These are phyloP conservation scores for Amiota minor DNA, from an alignment of 2,888 invertebrate species.

Conservation along the genomic window DNA sequence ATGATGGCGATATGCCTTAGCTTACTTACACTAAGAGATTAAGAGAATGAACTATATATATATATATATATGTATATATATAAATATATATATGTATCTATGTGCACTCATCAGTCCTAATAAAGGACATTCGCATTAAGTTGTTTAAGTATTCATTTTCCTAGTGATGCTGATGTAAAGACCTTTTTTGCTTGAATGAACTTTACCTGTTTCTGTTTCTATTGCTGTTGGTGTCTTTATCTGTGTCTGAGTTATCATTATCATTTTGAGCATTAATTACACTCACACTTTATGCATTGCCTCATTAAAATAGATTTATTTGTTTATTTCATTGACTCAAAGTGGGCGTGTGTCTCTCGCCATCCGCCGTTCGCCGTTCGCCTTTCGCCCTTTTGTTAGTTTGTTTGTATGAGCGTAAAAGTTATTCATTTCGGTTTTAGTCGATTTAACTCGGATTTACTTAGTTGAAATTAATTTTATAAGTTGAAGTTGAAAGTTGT, in stretches of 20 bases:
- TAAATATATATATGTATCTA: neutral
- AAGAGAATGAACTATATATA: neutral
- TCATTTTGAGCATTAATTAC: constrained; percentile 29
- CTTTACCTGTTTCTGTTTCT: neutral
- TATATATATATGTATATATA: neutral
- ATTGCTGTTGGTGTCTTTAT: neutral
- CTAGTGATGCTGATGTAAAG: neutral
- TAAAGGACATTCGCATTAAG: constrained; percentile 19
- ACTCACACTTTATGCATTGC: constrained; percentile 17
- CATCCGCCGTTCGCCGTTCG: too few species aligned
- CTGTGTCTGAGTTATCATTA: neutral
- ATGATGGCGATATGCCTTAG: constrained; percentile 30
- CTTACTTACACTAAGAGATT: constrained; percentile 11
- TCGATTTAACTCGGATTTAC: too few species aligned
- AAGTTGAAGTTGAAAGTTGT: too few species aligned
- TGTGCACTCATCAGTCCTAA: neutral
- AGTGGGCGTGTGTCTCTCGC: too few species aligned
- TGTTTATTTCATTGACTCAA: neutral
- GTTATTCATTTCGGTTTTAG: too few species aligned
- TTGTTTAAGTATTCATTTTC: neutral
- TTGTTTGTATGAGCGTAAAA: too few species aligned
- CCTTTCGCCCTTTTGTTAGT: too few species aligned
- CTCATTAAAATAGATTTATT: constrained; percentile 23
- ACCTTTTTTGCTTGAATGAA: neutral
- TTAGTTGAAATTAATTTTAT: too few species aligned